Evolutionary conservation across 2,113 vertebrate genomes (phyloP), one percentile per base, ranked within the genome.

Genomic region (Neolamprologus devosi): DNA sequence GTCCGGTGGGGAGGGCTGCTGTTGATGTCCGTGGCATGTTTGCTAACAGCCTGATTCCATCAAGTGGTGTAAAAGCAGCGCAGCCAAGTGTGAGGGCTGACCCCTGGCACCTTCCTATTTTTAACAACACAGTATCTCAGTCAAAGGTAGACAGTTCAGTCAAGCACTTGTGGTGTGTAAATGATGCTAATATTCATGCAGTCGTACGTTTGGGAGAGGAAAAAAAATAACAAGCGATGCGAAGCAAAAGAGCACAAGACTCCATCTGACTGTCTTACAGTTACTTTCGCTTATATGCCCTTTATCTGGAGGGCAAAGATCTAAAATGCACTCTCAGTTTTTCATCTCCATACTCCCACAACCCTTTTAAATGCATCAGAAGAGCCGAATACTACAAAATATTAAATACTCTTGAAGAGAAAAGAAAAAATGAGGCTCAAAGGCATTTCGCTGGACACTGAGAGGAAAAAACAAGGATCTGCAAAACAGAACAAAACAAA

Each of bases 11-110:
- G 92, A 91, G 90, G 51, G 93, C 86, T 85, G 92, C 94, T 93
- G 95, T 95, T 96, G 95, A 95, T 96, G 95, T 96, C 95, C 91
- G 88, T 90, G 92, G 92, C 94, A 91, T 95, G 94, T 96, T 96
- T 96, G 95, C 96, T 96, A 96, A 95, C 96, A 95, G 95, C 94
- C 95, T 94, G 95, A 95, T 94, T 95, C 95, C 90, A 95, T 96
- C 96, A 96, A 93, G 93, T 94, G 91, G 89, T 94, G 95, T 91
- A 95, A 92, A 91, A 93, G 94, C 94, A 90, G 89, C 26, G 55
- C 89, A 93, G 94, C 93, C 94, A 92, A 95, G 93, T 93, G 89
- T 93, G 89, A 94, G 94, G 89, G 83, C 90, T 86, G 94, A 95
- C 94, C 95, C 92, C 47, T 92, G 87, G 85, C 89, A 93, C 86